A percentile compares a stretch with the other conserved stretches of the same genome.
Conservation (phyloP, 2,113 vertebrate genomes). For the Trematocara macrostoma region DNA sequence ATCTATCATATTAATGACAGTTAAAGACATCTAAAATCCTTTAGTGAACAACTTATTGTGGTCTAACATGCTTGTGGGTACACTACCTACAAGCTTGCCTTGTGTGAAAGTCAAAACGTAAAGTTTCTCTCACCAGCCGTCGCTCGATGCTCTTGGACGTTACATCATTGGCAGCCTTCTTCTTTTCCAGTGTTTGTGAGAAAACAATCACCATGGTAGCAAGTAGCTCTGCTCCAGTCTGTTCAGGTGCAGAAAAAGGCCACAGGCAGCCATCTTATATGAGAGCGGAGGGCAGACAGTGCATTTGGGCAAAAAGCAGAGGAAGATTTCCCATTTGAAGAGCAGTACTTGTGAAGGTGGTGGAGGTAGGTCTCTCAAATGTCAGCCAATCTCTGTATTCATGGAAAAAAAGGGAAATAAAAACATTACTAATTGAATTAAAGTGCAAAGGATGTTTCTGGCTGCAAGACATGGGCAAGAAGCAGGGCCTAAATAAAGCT, state of each 20-base stretch:
- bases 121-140: conserved; percentile 72
- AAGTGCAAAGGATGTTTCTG: not conserved
- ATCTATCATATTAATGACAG: not conserved
- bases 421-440: not conserved
- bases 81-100: not conserved
- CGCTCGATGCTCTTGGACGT: conserved; percentile 67
- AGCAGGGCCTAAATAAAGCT: not conserved
- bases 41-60: not conserved
- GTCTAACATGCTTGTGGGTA: not conserved
- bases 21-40: not conserved
- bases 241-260: conserved; percentile 40
- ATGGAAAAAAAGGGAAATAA: not conserved
- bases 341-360: not conserved
- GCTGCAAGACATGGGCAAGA: not conserved
- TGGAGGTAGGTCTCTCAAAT: conserved; percentile 5
- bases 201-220: conserved; percentile 86
- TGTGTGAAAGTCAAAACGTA: not conserved
- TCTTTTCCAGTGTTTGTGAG: conserved; percentile 81
- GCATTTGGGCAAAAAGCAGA: conserved; percentile 8
- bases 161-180: conserved; percentile 79
- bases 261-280: conserved; percentile 52
- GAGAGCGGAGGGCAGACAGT: conserved; percentile 9
- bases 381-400: conserved; percentile 51
- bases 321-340: conserved; percentile 58
- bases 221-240: conserved; percentile 40